Evolutionary conservation across 2,888 invertebrate species (phyloP), one percentile per base, ranked within the genome.

Genomic region (Cerastis rubricosa): DNA sequence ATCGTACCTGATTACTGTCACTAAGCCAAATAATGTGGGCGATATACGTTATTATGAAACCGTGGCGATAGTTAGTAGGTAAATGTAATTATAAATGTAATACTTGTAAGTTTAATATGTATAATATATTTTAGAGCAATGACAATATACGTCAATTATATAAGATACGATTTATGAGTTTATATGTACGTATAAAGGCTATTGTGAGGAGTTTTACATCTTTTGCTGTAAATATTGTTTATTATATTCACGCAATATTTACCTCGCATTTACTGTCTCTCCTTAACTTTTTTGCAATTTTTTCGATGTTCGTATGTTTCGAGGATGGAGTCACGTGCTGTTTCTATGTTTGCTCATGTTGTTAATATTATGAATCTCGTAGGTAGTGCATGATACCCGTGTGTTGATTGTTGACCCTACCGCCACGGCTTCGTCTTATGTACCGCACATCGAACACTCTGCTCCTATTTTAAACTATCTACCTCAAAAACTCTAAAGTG

Each of bases 131-230:
- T 92, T 93, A 94, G 90, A 91, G 91, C 91, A 91, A 94, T 93
- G 95, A 94, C 94, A 95, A 95, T 95, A 95, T 93, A 90, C 90
- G 95, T 95, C 95, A 95, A 95, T 95, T 95, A 95, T 90, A 91
- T 92, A 92, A 89, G 89, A 92, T 92, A 93, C 93, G 93, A 92
- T 91, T 93, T 91, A 91, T 91, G 89, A 90, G 90, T 92, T 92
- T 83, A 85, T 86, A 85, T 87, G 83, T 86, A 85, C 86, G 86
- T 88, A 87, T 81, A 81, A 86, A 81, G 82, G 75, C 87, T 87
- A 84, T 85, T 79, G 70, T 87, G 83, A 74, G 78, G 86, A 85
- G 74, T 80, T 84, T 85, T 84, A 87, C 88, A 87, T 87, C 81
- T 83, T 88, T 86, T 88, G 88, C 85, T 93, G 92, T 92, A 91